These are phyloP conservation scores for Chiroxiphia lanceolata DNA, from an alignment of 2,797 vertebrate genomes.

Conservation along the genomic window DNA sequence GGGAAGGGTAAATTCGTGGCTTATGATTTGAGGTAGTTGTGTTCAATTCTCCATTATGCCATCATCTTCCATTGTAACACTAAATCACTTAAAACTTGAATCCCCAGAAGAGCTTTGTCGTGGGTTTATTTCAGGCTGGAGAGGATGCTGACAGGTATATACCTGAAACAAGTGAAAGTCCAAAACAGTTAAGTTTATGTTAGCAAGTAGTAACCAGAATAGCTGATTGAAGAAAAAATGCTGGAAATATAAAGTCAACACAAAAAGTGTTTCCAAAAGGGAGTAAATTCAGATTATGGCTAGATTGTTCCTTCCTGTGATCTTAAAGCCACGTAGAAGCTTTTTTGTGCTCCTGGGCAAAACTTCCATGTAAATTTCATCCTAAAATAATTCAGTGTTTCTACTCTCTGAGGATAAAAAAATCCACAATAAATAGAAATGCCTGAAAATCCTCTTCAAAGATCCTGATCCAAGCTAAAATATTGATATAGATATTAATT, in stretches of 20 bases:
- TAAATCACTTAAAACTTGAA: neutral
- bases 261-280: fast-evolving
- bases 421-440: neutral
- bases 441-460: neutral
- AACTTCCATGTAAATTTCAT: neutral
- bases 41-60: neutral
- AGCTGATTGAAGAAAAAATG: neutral
- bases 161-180: neutral
- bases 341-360: neutral
- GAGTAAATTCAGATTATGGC: neutral
- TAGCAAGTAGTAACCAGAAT: neutral
- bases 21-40: neutral
- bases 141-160: neutral
- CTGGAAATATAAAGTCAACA: neutral
- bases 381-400: neutral
- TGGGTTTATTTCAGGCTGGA: neutral
- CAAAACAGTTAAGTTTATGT: neutral
- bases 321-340: neutral
- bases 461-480: neutral
- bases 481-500: neutral
- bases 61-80: neutral
- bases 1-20: neutral
- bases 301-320: neutral
- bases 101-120: neutral
- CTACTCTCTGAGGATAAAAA: neutral